These are phyloP conservation scores for Andrena marginata DNA, from an alignment of 2,888 invertebrate genomes.

Conservation along the genomic window DNA sequence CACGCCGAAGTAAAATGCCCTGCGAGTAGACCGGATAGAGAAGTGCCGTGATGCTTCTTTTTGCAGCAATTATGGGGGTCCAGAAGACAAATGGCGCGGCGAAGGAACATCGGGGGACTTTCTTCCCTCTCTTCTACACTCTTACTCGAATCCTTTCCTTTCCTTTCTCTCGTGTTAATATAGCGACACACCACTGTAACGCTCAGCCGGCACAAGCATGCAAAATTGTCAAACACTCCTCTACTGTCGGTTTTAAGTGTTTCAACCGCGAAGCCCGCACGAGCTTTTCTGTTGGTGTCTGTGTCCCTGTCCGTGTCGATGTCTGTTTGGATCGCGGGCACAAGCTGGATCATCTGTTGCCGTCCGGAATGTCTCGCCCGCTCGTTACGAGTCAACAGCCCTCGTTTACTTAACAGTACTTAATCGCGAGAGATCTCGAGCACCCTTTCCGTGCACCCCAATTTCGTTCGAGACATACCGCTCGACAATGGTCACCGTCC, in stretches of 20 bases:
- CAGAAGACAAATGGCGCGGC: conserved; percentile 14
- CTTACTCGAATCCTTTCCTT: conserved; percentile 47
- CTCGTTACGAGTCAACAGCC: no score
- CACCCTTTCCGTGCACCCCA: no score
- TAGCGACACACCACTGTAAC: conserved; percentile 84
- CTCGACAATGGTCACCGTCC: conserved; percentile 12
- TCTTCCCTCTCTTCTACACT: conserved; percentile 23
- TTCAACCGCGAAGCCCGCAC: conserved; percentile 63
- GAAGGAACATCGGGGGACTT: conserved; percentile 20
- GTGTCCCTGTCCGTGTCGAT: conserved; percentile 27
- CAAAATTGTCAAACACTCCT: conserved; percentile 75
- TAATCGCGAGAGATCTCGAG: no score
- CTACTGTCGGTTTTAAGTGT: conserved; percentile 66
- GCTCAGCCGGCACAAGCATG: conserved; percentile 81
- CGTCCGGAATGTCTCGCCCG: background rate
- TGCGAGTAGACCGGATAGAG: conserved; percentile 46
- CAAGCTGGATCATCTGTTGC: conserved; percentile 3
- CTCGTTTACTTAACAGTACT: no score
- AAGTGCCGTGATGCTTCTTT: conserved; percentile 64
- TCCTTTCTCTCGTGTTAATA: conserved; percentile 78
- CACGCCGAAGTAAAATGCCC: background rate
- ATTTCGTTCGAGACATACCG: background rate
- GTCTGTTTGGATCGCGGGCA: conserved; percentile 8
- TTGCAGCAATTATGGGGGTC: conserved; percentile 63
- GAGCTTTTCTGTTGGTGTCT: conserved; percentile 22